These are phyloP conservation scores for Tethya wilhelma DNA, from an alignment of 37 sponge, comb jelly and placozoan species.

Conservation along the genomic window DNA sequence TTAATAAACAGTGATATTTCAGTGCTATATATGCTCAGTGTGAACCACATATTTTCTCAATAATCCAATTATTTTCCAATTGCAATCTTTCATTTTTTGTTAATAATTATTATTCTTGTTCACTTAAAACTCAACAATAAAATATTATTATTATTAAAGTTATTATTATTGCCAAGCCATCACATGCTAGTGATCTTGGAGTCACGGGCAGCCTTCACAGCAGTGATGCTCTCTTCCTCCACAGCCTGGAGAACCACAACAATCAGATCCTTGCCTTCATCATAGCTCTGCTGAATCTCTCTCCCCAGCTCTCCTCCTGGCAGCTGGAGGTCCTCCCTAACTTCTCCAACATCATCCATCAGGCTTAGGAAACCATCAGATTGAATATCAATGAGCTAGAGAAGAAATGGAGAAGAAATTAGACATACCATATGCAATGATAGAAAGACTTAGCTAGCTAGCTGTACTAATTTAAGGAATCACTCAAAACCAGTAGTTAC, in stretches of 20 bases:
- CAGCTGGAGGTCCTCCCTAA: constrained; percentile 23
- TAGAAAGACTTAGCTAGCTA: background rate
- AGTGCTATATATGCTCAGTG: too few relatives aligned
- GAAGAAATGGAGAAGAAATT: background rate
- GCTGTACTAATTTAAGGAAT: background rate
- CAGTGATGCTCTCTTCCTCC: constrained; percentile 48
- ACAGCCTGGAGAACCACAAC: constrained; percentile 41
- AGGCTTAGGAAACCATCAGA: constrained; percentile 23
- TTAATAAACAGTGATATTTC: background rate
- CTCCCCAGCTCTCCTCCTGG: constrained; percentile 38
- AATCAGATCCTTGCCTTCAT: constrained; percentile 7
- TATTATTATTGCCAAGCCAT: too few relatives aligned
- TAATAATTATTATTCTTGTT: background rate
- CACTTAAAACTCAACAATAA: background rate
- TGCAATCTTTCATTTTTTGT: too few relatives aligned
- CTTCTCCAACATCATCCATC: constrained; percentile 35
- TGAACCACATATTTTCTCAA: too few relatives aligned
- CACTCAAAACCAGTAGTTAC: too few relatives aligned
- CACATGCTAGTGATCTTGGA: too few relatives aligned
- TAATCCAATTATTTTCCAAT: too few relatives aligned
- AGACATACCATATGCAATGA: background rate
- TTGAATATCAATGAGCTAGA: constrained; percentile 26
- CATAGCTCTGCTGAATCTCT: constrained; percentile 21
- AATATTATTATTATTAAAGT: too few relatives aligned
- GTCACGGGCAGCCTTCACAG: constrained; percentile 21